Evolutionary conservation across 1,140 invertebrate genomes (phyloP), one percentile per base, ranked within the genome.

Genomic region (Temnothorax nylanderi): DNA sequence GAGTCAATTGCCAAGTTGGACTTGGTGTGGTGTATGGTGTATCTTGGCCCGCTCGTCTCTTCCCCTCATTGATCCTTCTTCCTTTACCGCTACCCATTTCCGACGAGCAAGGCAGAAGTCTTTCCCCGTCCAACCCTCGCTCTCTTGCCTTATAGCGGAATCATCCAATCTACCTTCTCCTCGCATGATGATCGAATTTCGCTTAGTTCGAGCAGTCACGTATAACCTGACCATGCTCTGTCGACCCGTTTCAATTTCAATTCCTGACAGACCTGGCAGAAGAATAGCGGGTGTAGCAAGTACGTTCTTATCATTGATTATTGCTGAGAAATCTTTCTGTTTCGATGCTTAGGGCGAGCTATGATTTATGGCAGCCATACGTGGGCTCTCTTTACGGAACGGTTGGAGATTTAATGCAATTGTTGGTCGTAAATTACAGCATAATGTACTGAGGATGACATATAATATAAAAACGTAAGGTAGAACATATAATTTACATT

Each of bases 131-230:
- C 34, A 5, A 60, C 18, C 26, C 32, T 71, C 21, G 7, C 47
- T n/a, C 56, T 72, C 56, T 58, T 10, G 32, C 49, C n/a, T 76
- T 56, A 65, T 56, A 65, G 51, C 37, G 41, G 37, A 88, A 84
- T 91, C 91, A 89, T 92, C 90, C 93, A 92, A 94, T 93, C 89
- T 89, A 90, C 85, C 65, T 89, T 92, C 82, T 64, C 69, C 87
- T 75, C 87, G 88, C 56, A 86, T 87, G 92, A 93, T 93, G 92
- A 94, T 94, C 89, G 92, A 91, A 94, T 93, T 94, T 94, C 92
- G 91, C 81, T 94, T 93, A 92, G 85, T 78, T 82, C 64, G 21
- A 80, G 11, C 80, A 71, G 32, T 69, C 76, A 81, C 76, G 76
- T 81, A 81, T 81, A 86, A 51, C 49, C 51, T 49, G 69, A 11